phyloP scores from a whole-genome alignment of 2,888 invertebrate genomes.

The Lycocerus yunnanus region DNA sequence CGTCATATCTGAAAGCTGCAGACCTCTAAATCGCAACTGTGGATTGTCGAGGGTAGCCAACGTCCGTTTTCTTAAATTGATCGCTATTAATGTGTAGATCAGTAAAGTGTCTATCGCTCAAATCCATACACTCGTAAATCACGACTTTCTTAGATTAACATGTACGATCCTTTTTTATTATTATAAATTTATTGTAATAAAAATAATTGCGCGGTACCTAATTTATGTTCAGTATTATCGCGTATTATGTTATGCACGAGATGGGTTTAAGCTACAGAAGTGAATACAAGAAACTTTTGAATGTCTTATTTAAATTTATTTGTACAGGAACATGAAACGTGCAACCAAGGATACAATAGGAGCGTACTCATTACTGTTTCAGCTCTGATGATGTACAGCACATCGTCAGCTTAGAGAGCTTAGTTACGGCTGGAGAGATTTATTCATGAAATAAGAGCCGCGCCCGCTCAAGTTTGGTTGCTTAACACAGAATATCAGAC shows the following conservation, averaged over 20 bases:
- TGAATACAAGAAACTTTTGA: conserved; percentile 8
- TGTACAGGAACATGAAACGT: conserved; percentile 27
- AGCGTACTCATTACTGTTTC: conserved; percentile 21
- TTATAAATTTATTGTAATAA: conserved; percentile 13
- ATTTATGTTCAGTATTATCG: background rate
- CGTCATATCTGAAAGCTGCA: conserved; percentile 50
- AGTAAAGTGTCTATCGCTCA: conserved; percentile 9
- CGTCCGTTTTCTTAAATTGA: conserved; percentile 41
- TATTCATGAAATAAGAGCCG: conserved; percentile 41
- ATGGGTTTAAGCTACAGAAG: conserved; percentile 10
- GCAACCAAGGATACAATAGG: conserved; percentile 22
- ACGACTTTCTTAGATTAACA: background rate
- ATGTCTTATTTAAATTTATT: conserved; percentile 26
- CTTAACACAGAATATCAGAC: conserved; percentile 33
- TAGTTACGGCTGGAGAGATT: conserved; percentile 38
- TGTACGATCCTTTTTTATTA: background rate
- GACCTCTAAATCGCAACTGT: conserved; percentile 42
- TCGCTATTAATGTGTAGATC: conserved; percentile 34
- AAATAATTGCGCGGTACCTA: background rate
- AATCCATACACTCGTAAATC: background rate
- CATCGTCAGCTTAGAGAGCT: conserved; percentile 42
- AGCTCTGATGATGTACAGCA: conserved; percentile 42
- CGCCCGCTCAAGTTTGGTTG: conserved; percentile 32
- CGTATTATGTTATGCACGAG: background rate
- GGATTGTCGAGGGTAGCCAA: conserved; percentile 38